Conservation (phyloP, 2,113 vertebrate species). For the Clarias gariepinus region DNA sequence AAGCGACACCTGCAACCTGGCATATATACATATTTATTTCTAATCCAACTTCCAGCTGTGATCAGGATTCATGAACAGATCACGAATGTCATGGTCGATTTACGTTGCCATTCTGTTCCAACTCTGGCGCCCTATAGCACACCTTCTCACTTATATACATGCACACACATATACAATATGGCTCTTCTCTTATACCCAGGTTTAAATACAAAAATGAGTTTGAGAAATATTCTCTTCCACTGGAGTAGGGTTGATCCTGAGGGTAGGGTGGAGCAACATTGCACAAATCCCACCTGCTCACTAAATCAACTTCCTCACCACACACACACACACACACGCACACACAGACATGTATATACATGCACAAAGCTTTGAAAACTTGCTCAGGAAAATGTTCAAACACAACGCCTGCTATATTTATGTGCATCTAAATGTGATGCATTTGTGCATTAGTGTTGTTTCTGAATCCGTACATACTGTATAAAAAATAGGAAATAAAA, state of each 20-base stretch:
- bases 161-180: not conserved
- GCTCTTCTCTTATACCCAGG: not conserved
- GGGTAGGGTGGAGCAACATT: constrained; percentile 10
- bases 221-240: constrained; percentile 1
- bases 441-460: not conserved
- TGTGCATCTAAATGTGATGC: not conserved
- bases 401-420: not conserved
- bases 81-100: not conserved
- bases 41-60: not conserved
- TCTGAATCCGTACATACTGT: not conserved
- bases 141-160: not conserved
- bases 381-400: not conserved
- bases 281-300: constrained; percentile 24
- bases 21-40: no score
- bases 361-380: not conserved
- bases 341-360: not conserved
- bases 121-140: not conserved
- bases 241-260: constrained; percentile 7
- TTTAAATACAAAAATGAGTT: not conserved
- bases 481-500: no score
- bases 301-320: constrained; percentile 34
- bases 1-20: not conserved
- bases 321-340: constrained; percentile 35
- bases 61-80: not conserved
- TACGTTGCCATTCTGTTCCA: not conserved